Percentiles rank a stretch among this genome's conserved stretches.
Conservation (phyloP, 2,888 invertebrate genomes). For the Sminthurides aquaticus region DNA sequence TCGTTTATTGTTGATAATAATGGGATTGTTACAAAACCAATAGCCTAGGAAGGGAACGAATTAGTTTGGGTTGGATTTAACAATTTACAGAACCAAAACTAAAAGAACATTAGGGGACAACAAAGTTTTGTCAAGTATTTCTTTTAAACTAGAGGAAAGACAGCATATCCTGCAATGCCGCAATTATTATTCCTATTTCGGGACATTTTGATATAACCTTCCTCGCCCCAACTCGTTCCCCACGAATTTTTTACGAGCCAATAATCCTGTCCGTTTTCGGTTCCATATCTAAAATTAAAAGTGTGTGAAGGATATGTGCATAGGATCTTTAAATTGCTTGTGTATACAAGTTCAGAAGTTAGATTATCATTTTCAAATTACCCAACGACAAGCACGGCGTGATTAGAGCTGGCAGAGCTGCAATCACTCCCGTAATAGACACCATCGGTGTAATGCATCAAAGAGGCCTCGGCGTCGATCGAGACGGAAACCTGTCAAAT, state of each 20-base stretch:
- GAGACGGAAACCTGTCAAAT: constrained; percentile 50
- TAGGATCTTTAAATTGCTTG: constrained; percentile 31
- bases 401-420: constrained; percentile 51
- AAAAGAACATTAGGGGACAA: too few species aligned
- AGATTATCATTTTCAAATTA: too few species aligned
- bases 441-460: constrained; percentile 61
- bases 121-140: too few species aligned
- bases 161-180: constrained; percentile 48
- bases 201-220: constrained; percentile 49
- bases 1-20: too few species aligned
- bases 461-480: constrained; percentile 73
- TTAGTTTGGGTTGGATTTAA: too few species aligned
- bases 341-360: not conserved
- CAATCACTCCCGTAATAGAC: constrained; percentile 76
- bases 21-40: too few species aligned
- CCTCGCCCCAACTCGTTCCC: constrained; percentile 48
- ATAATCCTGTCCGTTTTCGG: constrained; percentile 47
- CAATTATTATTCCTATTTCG: constrained; percentile 49
- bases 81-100: too few species aligned
- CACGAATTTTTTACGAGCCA: constrained; percentile 52
- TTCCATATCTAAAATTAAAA: constrained; percentile 52
- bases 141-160: constrained; percentile 48
- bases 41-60: too few species aligned
- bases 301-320: too few species aligned
- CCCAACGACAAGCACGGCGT: constrained; percentile 50